These are phyloP conservation scores for Sigmodon hispidus DNA, from an alignment of 2,113 vertebrate species.

Conservation along the genomic window DNA sequence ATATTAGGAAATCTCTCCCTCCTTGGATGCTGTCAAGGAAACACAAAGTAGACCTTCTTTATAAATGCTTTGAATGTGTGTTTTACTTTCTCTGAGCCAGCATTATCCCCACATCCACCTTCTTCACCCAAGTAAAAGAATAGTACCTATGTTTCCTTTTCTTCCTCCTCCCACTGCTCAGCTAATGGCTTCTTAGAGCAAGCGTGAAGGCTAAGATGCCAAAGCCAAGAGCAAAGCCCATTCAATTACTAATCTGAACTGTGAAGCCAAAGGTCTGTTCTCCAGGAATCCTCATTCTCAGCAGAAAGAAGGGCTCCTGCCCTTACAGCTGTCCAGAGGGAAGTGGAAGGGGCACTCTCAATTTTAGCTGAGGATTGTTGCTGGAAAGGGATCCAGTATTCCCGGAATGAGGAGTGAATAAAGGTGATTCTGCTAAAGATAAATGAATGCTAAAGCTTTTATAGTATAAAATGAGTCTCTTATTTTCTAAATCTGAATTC, in stretches of 20 bases:
- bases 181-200: not conserved
- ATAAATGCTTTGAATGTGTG: not conserved
- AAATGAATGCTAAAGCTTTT: slow-evolving; percentile 41
- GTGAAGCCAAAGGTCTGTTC: not conserved
- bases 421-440: not conserved
- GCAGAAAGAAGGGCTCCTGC: not conserved
- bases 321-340: not conserved
- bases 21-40: not conserved
- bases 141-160: not conserved
- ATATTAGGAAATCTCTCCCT: slow-evolving; percentile 23
- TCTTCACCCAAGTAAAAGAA: not conserved
- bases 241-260: slow-evolving; percentile 21
- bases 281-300: slow-evolving; percentile 6
- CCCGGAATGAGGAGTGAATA: slow-evolving; percentile 2
- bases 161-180: not conserved
- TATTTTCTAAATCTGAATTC: slow-evolving; percentile 27
- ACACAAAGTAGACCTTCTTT: not conserved
- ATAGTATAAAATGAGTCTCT: slow-evolving; percentile 1
- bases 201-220: not conserved
- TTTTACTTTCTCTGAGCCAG: not conserved
- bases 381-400: not conserved
- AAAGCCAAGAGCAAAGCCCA: slow-evolving; percentile 4
- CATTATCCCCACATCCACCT: not conserved
- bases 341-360: not conserved
- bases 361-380: not conserved